These are phyloP conservation scores for Diplolepis rosae DNA, from an alignment of 2,888 invertebrate genomes.

Conservation along the genomic window DNA sequence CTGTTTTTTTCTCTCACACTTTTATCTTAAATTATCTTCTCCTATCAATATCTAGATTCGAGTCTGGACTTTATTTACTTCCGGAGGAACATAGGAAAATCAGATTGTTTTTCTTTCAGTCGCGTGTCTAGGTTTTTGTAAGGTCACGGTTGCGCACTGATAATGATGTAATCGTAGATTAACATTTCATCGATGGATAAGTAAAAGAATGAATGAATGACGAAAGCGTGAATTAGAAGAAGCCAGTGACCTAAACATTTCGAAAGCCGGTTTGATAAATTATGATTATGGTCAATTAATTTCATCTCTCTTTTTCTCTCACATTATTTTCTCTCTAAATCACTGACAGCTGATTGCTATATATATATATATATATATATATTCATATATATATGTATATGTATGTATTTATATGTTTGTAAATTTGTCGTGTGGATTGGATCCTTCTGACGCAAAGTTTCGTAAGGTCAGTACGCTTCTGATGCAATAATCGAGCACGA, in stretches of 20 bases:
- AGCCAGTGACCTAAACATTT: not conserved
- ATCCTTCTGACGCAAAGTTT: not conserved
- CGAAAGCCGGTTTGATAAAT: not conserved
- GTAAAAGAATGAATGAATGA: constrained; percentile 1
- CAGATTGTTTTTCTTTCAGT: not conserved
- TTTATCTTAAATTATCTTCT: not conserved
- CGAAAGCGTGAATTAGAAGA: not conserved
- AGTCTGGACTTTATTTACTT: too few species aligned
- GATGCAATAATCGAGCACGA: constrained; percentile 1
- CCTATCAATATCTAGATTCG: too few species aligned
- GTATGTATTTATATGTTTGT: too few species aligned
- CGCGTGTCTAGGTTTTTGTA: constrained; percentile 3
- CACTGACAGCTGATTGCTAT: not conserved
- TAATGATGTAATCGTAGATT: constrained; percentile 8
- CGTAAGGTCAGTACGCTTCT: not conserved
- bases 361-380: too few species aligned
- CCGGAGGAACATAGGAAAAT: not conserved
- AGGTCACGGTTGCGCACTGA: constrained; percentile 12
- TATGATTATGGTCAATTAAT: not conserved
- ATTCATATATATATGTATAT: too few species aligned
- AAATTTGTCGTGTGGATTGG: too few species aligned
- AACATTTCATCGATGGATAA: constrained; percentile 9
- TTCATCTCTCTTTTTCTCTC: not conserved
- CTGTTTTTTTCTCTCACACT: not conserved
- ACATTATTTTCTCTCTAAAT: not conserved